Base-by-base conservation (phyloP, 2,113 vertebrate species). In the Craseonycteris thonglongyai region DNA sequence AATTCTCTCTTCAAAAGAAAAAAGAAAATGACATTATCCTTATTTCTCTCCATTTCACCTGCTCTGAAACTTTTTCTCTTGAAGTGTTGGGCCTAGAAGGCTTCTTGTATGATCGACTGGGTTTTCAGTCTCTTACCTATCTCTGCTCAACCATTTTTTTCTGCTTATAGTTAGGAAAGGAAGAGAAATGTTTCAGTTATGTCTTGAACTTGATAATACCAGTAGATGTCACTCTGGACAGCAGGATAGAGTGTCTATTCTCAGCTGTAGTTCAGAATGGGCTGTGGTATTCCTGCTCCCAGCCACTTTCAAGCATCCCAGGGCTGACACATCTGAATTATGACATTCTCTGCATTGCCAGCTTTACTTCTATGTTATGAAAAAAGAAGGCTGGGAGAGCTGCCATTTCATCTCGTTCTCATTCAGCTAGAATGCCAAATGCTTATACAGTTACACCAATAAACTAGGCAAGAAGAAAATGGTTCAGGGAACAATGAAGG, bases 201-300 rank as follows among this genome's bases (percentile, higher is more conserved):
- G 33, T 38, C 76, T 78, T 71, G 10, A 85, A 75, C 72, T 3
- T 59, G 56, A n/a, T 42, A 1, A 1, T 15, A 96, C 98, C 98
- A 97, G 98, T 83, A 98, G 98, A 96, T 98, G 98, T 98, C 97
- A 98, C 98, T 98, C 98, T 97, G 98, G 82, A 58, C 90, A 79
- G 95, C 96, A 56, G 68, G 95, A 97, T 71, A 6, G 83, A 76
- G 47, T n/a, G 40, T 28, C 13, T 47, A 0, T 66, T 93, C 72
- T 40, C 35, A 63, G 89, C 71, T 18, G 71, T 76, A 74, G 68
- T 84, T 96, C 45, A 84, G 85, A 93, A 54, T 19, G 59, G 85
- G 38, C 92, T 56, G 35, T 90, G 74, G 6, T 71, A 16, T 66
- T 59, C 71, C 89, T 90, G 93, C 84, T 87, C 76, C 78, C 79